Evolutionary conservation across 2,797 vertebrate genomes (phyloP).

Genomic region (Pseudochirops cupreus): DNA sequence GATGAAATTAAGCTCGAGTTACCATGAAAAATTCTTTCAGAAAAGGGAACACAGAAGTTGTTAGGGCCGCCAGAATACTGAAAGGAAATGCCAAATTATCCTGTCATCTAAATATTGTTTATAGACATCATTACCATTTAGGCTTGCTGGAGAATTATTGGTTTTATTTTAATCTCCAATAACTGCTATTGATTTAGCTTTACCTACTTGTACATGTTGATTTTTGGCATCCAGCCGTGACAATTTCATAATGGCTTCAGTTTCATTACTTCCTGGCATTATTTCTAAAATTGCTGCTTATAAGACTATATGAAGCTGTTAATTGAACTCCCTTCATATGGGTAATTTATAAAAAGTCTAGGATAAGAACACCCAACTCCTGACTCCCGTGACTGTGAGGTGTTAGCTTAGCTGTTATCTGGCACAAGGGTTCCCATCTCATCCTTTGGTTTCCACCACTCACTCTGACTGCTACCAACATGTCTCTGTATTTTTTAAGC

Average conservation of each 20-base stretch:
- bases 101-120: slow-evolving; percentile 16
- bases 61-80: slow-evolving; percentile 1
- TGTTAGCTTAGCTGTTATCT: not conserved
- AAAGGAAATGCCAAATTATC: slow-evolving; percentile 30
- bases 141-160: not conserved
- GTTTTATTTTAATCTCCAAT: slow-evolving; percentile 40
- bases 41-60: slow-evolving; percentile 1
- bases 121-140: not conserved
- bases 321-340: not conserved
- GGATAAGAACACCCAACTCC: not conserved
- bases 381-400: not conserved
- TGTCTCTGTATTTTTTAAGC: not conserved
- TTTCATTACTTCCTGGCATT: slow-evolving; percentile 38
- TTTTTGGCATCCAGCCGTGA: slow-evolving; percentile 49
- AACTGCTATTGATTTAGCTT: slow-evolving; percentile 39
- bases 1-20: slow-evolving; percentile 45
- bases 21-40: slow-evolving; percentile 49
- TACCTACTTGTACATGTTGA: slow-evolving; percentile 20
- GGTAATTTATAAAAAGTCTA: not conserved
- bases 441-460: not conserved
- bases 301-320: slow-evolving; percentile 22
- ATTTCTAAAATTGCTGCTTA: slow-evolving; percentile 60
- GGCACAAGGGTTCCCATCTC: not conserved
- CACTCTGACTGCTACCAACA: not conserved
- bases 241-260: slow-evolving; percentile 39